These are phyloP conservation scores for Drosophila anomalata DNA, from an alignment of 2,888 invertebrate genomes.

Conservation along the genomic window DNA sequence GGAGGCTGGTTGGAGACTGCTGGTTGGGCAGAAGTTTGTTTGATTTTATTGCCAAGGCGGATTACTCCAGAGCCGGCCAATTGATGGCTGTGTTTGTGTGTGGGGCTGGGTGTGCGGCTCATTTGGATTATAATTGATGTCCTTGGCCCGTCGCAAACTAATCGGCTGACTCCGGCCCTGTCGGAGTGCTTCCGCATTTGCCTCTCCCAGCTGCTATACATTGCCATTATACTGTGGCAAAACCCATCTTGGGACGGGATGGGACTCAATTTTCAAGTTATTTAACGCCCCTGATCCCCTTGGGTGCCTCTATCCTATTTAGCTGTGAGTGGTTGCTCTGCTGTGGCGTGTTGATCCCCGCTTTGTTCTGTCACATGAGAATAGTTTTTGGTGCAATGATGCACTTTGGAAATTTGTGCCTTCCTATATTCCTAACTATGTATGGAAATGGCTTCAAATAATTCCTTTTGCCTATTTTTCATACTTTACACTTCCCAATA, in stretches of 20 bases:
- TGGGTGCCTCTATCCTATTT: conserved; percentile 18
- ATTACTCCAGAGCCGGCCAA: conserved; percentile 57
- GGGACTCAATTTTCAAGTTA: conserved; percentile 70
- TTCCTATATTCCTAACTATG: too few species aligned
- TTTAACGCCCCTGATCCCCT: conserved; percentile 55
- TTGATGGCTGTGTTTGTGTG: conserved; percentile 36
- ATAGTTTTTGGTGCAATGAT: conserved; percentile 26
- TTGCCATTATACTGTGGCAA: conserved; percentile 58
- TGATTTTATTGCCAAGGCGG: conserved; percentile 75
- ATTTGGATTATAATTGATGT: conserved; percentile 78
- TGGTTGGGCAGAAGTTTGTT: conserved; percentile 50
- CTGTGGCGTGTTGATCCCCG: background rate
- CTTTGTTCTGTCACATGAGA: conserved; percentile 15
- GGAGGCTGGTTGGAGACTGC: conserved; percentile 3
- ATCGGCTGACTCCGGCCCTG: conserved; percentile 42
- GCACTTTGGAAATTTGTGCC: background rate
- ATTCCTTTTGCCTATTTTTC: background rate
- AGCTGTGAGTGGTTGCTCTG: conserved; percentile 5
- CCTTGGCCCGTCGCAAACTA: conserved; percentile 58
- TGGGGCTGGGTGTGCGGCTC: conserved; percentile 58
- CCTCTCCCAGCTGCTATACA: conserved; percentile 42
- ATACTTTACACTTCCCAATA: background rate
- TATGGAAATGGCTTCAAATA: too few species aligned
- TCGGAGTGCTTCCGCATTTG: conserved; percentile 1
- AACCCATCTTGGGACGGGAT: conserved; percentile 30